Evolutionary conservation across 2,797 vertebrate species (phyloP).

Genomic region (Molossus alvarezi): DNA sequence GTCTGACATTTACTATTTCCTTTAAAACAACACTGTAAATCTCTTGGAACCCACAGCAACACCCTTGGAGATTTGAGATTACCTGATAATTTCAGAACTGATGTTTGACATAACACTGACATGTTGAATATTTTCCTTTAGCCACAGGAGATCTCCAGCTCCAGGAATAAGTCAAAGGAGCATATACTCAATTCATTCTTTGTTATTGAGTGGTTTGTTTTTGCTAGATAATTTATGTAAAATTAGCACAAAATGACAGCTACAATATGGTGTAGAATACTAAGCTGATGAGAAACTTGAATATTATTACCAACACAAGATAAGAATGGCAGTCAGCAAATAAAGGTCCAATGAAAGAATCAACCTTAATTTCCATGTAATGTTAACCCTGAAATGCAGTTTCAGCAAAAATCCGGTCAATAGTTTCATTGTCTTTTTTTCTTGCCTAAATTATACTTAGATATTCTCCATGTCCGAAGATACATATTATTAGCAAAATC

Average conservation of each 20-base stretch:
- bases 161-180: slow-evolving; percentile 81
- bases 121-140: slow-evolving; percentile 80
- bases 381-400: slow-evolving; percentile 74
- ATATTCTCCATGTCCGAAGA: slow-evolving; percentile 63
- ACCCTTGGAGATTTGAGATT: slow-evolving; percentile 73
- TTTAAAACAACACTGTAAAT: slow-evolving; percentile 74
- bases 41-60: slow-evolving; percentile 70
- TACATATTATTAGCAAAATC: slow-evolving; percentile 31
- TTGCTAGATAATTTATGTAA: slow-evolving; percentile 87
- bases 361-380: slow-evolving; percentile 70
- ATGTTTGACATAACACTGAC: slow-evolving; percentile 77
- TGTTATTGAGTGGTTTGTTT: slow-evolving; percentile 83
- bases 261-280: slow-evolving; percentile 79
- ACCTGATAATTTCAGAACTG: slow-evolving; percentile 83
- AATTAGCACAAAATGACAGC: slow-evolving; percentile 87
- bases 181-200: slow-evolving; percentile 74
- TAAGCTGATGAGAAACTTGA: slow-evolving; percentile 85
- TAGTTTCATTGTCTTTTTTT: neutral
- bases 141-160: slow-evolving; percentile 48
- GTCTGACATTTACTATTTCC: slow-evolving; percentile 82
- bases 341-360: slow-evolving; percentile 86
- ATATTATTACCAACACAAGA: slow-evolving; percentile 80
- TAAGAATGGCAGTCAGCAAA: slow-evolving; percentile 81
- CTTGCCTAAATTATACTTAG: slow-evolving; percentile 62
- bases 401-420: slow-evolving; percentile 76